Base-by-base conservation (phyloP, 2,113 vertebrate species). In the Ceuthmochares aereus region DNA sequence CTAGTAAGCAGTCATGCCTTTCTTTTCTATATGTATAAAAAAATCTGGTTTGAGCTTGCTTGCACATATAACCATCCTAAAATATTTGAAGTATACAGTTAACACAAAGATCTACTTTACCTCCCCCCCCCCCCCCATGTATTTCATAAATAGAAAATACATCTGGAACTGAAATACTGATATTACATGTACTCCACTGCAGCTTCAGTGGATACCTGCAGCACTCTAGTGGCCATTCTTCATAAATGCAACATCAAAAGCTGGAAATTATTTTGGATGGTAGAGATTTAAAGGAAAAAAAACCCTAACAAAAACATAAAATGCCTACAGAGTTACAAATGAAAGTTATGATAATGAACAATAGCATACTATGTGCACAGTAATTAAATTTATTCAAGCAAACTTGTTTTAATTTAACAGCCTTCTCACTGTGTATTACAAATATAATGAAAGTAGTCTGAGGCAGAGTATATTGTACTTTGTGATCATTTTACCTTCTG, bases 171-270 rank as follows among this genome's bases (percentile, higher is more conserved):
- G 45, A 55, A 73, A 59, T 76, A 34, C 9, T 62, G 66, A 60
- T 15, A 7, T 17, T 8, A 49, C 84, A 76, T 20, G 13, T 32
- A 40, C 36, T 49, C 47, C 79, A 49, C 20, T 73, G 70, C 72
- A 67, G 67, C 93, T 97, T 98, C 89, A 78, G 85, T 94, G 94
- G 97, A 90, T 90, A 96, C 84, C 93, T 98, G 97, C 98, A 97
- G 98, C 98, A 96, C 98, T 98, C 98, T 99, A 98, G 98, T 99
- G 99, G 98, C 79, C 90, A 56, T 94, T 97, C 66, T 66, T 91
- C 55, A 72, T 94, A 98, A 98, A 96, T 98, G 96, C 98, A 98
- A 59, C 88, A 67, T 63, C 55, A 77, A 79, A 91, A 64, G 9
- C 72, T 87, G 52, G 8, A 77, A 67, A 62, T 12, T 21, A 30